Evolutionary conservation across 2,797 vertebrate genomes (phyloP).

Genomic region (Acanthornis magna): DNA sequence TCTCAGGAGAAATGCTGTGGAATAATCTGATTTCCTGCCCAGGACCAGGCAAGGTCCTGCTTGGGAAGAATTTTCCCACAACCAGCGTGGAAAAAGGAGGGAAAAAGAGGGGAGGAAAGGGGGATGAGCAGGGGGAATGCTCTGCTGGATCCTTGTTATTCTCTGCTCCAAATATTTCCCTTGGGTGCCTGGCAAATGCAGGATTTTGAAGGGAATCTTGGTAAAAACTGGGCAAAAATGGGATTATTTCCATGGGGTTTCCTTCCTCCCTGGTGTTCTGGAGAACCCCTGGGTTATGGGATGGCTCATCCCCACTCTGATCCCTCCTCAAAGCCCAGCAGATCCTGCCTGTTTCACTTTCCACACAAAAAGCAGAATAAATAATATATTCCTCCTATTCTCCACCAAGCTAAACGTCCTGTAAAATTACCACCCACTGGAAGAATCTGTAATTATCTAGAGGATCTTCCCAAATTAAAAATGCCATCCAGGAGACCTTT

Average conservation of each 20-base stretch:
- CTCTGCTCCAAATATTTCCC: background rate
- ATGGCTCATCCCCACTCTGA: background rate
- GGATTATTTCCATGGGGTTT: conserved; percentile 26
- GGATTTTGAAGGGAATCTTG: background rate
- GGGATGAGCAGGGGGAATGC: background rate
- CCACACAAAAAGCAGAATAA: background rate
- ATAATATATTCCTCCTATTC: background rate
- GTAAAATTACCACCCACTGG: background rate
- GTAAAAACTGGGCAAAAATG: background rate
- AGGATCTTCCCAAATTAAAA: background rate
- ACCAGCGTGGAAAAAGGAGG: background rate
- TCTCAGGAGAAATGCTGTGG: no score
- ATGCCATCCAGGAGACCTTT: background rate
- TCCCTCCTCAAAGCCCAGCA: background rate
- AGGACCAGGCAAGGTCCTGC: no score
- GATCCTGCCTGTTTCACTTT: background rate
- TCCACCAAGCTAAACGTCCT: background rate
- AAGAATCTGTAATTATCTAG: background rate
- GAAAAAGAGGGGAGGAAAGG: no score
- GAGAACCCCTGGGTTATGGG: conserved; percentile 32
- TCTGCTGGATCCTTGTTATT: background rate
- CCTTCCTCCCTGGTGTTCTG: conserved; percentile 1
- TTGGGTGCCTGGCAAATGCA: background rate
- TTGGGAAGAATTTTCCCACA: background rate
- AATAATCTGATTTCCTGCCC: no score